Evolutionary conservation across 2,888 invertebrate genomes (phyloP).

Genomic region (Craniophora ligustri): DNA sequence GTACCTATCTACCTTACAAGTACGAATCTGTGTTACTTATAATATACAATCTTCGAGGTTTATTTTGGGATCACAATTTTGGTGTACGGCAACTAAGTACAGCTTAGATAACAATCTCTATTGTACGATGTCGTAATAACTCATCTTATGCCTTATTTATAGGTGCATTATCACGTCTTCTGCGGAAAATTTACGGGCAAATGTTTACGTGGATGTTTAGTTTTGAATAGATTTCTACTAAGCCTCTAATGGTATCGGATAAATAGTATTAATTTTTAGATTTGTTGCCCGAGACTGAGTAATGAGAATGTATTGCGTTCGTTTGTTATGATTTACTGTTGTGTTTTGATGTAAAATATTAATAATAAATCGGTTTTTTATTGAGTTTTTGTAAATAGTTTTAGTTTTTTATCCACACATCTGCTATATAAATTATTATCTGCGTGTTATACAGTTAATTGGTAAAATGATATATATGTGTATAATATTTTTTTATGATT

Average conservation of each 20-base stretch:
- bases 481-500: too few relatives aligned
- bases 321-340: not conserved
- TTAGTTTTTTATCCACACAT: too few relatives aligned
- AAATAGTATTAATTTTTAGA: conserved; percentile 32
- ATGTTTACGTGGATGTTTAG: conserved; percentile 46
- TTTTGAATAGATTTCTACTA: conserved; percentile 50
- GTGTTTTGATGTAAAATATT: too few relatives aligned
- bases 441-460: too few relatives aligned
- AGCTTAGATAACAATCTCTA: conserved; percentile 58
- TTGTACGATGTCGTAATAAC: conserved; percentile 55
- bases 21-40: not conserved
- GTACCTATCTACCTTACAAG: too few relatives aligned
- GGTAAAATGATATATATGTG: too few relatives aligned
- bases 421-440: too few relatives aligned
- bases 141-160: conserved; percentile 64
- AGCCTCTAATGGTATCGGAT: conserved; percentile 22
- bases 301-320: conserved; percentile 15
- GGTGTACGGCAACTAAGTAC: conserved; percentile 48
- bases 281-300: conserved; percentile 17
- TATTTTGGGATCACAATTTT: conserved; percentile 51
- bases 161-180: conserved; percentile 64
- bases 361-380: too few relatives aligned
- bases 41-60: conserved; percentile 18
- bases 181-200: conserved; percentile 47
- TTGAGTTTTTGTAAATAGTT: too few relatives aligned